These are phyloP conservation scores for Nesidiocoris tenuis DNA, from an alignment of 2,888 invertebrate genomes.

Conservation along the genomic window DNA sequence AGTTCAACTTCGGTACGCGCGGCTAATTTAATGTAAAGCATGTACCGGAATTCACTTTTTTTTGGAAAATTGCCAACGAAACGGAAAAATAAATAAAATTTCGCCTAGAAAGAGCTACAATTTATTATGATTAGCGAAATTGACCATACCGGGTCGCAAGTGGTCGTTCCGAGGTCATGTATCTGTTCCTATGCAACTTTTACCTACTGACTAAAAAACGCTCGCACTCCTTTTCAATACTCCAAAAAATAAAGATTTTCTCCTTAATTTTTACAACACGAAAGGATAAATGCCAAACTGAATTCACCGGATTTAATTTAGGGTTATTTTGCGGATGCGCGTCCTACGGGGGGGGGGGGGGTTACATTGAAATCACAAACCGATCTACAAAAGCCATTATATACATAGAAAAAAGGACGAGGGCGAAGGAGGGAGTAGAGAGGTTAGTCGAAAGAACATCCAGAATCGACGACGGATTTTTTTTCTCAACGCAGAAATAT, in stretches of 20 bases:
- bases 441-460: neutral
- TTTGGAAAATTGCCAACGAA: no score
- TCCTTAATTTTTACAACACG: neutral
- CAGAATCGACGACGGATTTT: no score
- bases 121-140: no score
- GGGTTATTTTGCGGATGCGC: neutral
- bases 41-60: slow-evolving; percentile 3
- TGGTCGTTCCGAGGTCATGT: no score
- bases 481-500: no score
- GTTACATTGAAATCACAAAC: neutral
- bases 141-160: no score
- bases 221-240: no score
- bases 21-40: slow-evolving; percentile 26
- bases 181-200: no score
- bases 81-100: no score
- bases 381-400: neutral
- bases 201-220: no score
- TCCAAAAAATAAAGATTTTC: no score
- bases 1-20: slow-evolving; percentile 1
- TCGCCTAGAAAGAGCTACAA: no score
- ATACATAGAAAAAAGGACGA: neutral
- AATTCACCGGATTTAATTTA: neutral
- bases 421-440: neutral
- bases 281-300: neutral
- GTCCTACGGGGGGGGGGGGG: neutral